phyloP scores from a whole-genome alignment of 2,888 invertebrate genomes.

The Epinotia bilunana region DNA sequence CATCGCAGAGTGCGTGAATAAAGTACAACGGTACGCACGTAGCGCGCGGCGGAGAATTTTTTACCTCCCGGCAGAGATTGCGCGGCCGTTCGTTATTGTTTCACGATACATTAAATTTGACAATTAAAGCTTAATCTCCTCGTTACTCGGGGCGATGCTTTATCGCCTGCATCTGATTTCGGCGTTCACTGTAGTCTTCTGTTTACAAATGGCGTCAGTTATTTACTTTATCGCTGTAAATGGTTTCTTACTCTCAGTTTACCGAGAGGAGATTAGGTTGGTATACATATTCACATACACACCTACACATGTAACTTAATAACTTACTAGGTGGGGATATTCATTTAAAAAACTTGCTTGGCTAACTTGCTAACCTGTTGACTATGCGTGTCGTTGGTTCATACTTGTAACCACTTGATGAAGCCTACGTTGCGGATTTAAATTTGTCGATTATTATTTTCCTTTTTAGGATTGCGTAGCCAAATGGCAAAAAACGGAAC shows the following conservation, averaged over 20 bases:
- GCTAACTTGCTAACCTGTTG: no score
- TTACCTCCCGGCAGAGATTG: constrained; percentile 33
- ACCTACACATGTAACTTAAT: no score
- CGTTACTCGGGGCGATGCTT: constrained; percentile 49
- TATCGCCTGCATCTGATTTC: constrained; percentile 41
- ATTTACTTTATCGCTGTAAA: constrained; percentile 14
- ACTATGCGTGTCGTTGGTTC: no score
- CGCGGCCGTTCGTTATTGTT: constrained; percentile 55
- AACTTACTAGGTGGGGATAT: not conserved
- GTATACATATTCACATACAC: no score
- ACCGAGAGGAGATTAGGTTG: no score
- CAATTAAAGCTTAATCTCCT: constrained; percentile 66
- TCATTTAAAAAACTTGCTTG: no score
- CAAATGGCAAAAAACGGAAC: no score
- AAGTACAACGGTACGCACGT: constrained; percentile 48
- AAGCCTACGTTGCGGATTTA: no score
- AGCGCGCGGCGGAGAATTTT: not conserved
- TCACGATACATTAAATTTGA: constrained; percentile 66
- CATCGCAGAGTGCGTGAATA: constrained; percentile 63
- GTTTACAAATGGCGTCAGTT: not conserved
- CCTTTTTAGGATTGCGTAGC: no score
- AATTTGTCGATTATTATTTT: no score
- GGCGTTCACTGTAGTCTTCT: constrained; percentile 8
- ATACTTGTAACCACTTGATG: no score
- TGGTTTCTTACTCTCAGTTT: not conserved